A percentile compares a stretch with the other conserved stretches of the same genome.
phyloP scores from a whole-genome alignment of 2,113 vertebrate species.

The Epinephelus moara region DNA sequence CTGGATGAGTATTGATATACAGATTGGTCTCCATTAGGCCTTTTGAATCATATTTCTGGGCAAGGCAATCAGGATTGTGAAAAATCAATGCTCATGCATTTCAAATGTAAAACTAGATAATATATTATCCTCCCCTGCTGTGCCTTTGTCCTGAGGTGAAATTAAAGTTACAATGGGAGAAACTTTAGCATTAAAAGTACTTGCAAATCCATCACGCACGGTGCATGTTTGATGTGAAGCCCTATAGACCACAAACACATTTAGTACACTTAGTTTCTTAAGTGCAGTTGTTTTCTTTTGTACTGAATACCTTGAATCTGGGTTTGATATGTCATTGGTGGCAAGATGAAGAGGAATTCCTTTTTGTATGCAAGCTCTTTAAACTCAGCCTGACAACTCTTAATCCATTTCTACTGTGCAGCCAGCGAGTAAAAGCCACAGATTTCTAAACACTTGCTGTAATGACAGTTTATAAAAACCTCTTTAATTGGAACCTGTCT shows the following conservation, averaged over 20 bases:
- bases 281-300: not conserved
- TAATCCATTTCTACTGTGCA: slow-evolving; percentile 24
- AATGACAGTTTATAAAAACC: slow-evolving; percentile 24
- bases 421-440: slow-evolving; percentile 21
- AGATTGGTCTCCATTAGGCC: slow-evolving; percentile 69
- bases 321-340: slow-evolving; percentile 16
- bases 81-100: slow-evolving; percentile 79
- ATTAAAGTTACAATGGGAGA: slow-evolving; percentile 57
- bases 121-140: slow-evolving; percentile 59
- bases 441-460: slow-evolving; percentile 29
- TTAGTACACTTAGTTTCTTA: slow-evolving; percentile 10
- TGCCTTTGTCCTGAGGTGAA: slow-evolving; percentile 47
- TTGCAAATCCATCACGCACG: slow-evolving; percentile 33
- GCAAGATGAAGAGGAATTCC: not conserved
- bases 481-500: not conserved
- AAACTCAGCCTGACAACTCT: slow-evolving; percentile 23
- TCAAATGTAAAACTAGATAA: slow-evolving; percentile 74
- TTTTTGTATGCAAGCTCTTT: slow-evolving; percentile 7
- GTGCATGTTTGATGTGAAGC: slow-evolving; percentile 9
- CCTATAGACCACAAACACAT: not conserved
- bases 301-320: not conserved
- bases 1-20: slow-evolving; percentile 75
- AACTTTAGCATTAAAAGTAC: slow-evolving; percentile 47
- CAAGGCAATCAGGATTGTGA: slow-evolving; percentile 54
- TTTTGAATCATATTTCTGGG: slow-evolving; percentile 70